These are phyloP conservation scores for Trididemnum nubilum DNA, from an alignment of 23 tunicate genomes.

Conservation along the genomic window DNA sequence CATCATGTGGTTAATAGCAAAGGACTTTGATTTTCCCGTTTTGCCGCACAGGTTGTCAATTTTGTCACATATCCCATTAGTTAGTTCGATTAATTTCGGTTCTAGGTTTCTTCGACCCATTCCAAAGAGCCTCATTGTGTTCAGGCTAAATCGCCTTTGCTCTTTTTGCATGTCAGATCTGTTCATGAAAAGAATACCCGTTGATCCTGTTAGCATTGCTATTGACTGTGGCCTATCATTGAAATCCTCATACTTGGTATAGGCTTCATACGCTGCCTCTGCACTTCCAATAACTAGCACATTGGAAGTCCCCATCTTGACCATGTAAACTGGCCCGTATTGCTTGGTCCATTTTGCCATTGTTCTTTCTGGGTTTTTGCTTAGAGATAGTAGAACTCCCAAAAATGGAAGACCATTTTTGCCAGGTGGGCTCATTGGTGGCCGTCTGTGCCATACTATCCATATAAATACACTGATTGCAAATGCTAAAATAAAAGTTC, in stretches of 20 bases:
- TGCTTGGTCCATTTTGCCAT: conserved; percentile 35
- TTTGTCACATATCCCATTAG: not conserved
- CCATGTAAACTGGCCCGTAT: conserved; percentile 63
- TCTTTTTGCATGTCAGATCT: conserved; percentile 43
- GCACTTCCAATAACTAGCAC: conserved; percentile 36
- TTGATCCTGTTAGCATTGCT: conserved; percentile 27
- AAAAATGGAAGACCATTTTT: conserved; percentile 46
- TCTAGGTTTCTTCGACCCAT: conserved; percentile 59
- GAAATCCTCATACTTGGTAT: conserved; percentile 46
- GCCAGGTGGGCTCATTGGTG: conserved; percentile 23
- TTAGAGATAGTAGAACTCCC: conserved; percentile 36
- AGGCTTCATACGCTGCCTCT: conserved; percentile 68
- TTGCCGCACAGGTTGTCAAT: not conserved
- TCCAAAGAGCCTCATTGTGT: conserved; percentile 49
- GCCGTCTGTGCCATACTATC: not conserved
- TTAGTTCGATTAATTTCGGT: conserved; percentile 1
- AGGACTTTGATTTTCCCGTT: conserved; percentile 14
- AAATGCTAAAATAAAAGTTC: no score
- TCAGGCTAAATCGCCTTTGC: conserved; percentile 55
- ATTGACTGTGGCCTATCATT: conserved; percentile 34
- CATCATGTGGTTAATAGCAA: conserved; percentile 9
- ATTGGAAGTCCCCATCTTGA: conserved; percentile 31
- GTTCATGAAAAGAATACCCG: conserved; percentile 41
- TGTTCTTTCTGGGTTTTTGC: conserved; percentile 36
- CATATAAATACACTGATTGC: not conserved